Evolutionary conservation across 2,113 vertebrate genomes (phyloP), one percentile per base, ranked within the genome.

Genomic region (Oryzias celebensis): DNA sequence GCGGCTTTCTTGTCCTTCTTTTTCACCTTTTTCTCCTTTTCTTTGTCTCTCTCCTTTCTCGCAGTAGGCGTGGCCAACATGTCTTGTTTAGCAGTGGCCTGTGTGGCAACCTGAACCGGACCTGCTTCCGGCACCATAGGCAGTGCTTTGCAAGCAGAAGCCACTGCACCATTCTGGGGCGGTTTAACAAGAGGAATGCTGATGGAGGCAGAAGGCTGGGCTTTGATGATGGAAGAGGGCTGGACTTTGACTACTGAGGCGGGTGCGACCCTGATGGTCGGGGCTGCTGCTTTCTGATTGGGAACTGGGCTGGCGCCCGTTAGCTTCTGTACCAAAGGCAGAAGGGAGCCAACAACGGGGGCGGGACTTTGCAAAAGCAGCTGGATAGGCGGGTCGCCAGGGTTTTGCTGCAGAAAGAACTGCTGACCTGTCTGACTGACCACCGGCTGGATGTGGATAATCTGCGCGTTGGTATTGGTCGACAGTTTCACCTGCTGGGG

Each of bases 371-470:
- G 94, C 48, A 94, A 80, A 1, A 95, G 80, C 55, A 94, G 45
- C 67, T 91, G 93, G 72, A 95, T 72, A 1, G 92, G 88, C 31
- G 94, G 83, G 44, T 93, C 92, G 0, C 89, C 90, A 0, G 90
- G 85, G 48, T 62, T 83, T 43, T 92, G 89, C 52, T 93, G 90
- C 54, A 94, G 66, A 59, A 92, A 83, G 41, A 90, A 92, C 82
- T 94, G 93, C 36, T 91, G 93, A 14, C 88, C 85, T 83, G 93
- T 92, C 63, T 91, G 88, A 68, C 88, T 90, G 47, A 91, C 74
- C 67, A 91, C 72, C 1, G 94, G 91, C 68, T 93, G 93, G 23
- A 93, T 82, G 79, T 92, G 91, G 73, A 94, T 93, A 67, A 95
- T 90, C 84, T 94, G 95, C n/a, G 94, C 78, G 17, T 84, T 74